Percentiles rank a stretch among this genome's conserved stretches.
Evolutionary conservation across 1,140 invertebrate species (phyloP).

Genomic region (Ganaspis sp.): DNA sequence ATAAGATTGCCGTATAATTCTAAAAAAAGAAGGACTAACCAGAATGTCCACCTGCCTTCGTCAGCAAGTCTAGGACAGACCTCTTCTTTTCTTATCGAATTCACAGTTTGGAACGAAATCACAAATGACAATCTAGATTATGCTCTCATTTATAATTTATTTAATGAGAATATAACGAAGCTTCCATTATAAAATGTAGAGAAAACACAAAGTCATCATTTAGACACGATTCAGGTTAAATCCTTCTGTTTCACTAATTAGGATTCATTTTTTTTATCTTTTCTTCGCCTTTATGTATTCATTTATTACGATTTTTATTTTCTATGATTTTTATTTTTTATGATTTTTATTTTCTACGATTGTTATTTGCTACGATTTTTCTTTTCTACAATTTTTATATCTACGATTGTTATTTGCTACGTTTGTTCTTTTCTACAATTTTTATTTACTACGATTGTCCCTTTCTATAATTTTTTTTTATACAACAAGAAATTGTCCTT

Average conservation of each 20-base stretch:
- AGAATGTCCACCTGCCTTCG: conserved; percentile 37
- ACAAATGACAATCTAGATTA: not conserved
- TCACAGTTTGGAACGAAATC: conserved; percentile 9
- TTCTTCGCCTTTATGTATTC: too few relatives aligned
- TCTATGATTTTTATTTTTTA: too few relatives aligned
- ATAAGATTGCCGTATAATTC: conserved; percentile 22
- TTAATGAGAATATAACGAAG: not conserved
- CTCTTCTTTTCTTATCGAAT: not conserved
- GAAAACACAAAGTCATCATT: not conserved
- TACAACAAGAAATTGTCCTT: too few relatives aligned
- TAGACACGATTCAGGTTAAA: not conserved
- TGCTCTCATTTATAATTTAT: not conserved
- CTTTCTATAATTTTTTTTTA: too few relatives aligned
- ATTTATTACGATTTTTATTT: too few relatives aligned
- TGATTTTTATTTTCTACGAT: too few relatives aligned
- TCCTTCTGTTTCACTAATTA: not conserved
- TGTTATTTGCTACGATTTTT: too few relatives aligned
- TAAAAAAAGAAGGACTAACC: not conserved
- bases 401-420: too few relatives aligned
- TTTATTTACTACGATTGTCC: too few relatives aligned
- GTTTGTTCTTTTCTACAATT: too few relatives aligned
- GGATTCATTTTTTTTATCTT: too few relatives aligned
- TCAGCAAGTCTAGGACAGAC: conserved; percentile 38
- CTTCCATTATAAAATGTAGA: not conserved
- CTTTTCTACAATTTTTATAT: too few relatives aligned